Conservation (phyloP, 1,140 invertebrate genomes). For the Anthonomus grandis region DNA sequence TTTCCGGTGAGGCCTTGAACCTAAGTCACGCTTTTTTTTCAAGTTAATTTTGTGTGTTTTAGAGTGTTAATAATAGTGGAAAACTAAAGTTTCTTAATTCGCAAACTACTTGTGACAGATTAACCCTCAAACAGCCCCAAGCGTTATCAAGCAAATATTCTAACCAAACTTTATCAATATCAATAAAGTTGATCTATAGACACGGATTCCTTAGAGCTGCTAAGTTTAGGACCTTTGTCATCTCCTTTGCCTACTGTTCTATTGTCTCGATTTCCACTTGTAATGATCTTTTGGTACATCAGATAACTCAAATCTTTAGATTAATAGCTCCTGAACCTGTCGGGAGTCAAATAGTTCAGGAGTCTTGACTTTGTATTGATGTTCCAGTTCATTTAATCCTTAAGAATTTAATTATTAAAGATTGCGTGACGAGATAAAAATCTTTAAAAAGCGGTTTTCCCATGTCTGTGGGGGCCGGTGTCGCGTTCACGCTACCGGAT, state of each 20-base stretch:
- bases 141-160: background rate
- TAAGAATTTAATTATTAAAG: slow-evolving; percentile 4
- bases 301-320: background rate
- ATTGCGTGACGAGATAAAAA: slow-evolving; percentile 25
- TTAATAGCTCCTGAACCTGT: background rate
- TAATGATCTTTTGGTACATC: background rate
- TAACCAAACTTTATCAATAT: background rate
- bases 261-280: no score
- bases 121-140: background rate
- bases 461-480: slow-evolving; percentile 29
- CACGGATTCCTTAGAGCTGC: no score
- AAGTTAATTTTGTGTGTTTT: background rate
- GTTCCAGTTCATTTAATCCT: slow-evolving; percentile 2
- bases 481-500: slow-evolving; percentile 45
- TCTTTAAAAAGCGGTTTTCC: slow-evolving; percentile 29
- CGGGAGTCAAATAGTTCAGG: background rate
- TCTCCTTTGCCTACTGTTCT: no score
- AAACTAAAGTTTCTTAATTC: background rate
- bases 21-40: slow-evolving; percentile 6
- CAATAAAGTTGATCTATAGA: no score
- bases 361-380: background rate
- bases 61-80: background rate
- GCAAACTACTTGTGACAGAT: background rate
- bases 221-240: no score
- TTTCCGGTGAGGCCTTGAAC: background rate